These are phyloP conservation scores for Tryphoninae sp. DNA, from an alignment of 2,888 invertebrate species.

Conservation along the genomic window DNA sequence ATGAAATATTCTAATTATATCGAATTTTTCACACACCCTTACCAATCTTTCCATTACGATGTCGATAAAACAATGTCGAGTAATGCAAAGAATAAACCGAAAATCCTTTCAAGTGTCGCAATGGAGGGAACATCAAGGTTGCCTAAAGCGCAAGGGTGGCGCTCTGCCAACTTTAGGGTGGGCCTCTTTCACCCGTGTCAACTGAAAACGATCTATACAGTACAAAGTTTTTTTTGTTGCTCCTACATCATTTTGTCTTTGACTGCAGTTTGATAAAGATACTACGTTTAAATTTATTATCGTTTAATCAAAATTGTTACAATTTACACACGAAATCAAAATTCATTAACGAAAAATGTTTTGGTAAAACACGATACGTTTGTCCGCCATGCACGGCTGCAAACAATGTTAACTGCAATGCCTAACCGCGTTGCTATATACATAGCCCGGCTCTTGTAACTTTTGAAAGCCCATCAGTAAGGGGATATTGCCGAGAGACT, in stretches of 20 bases:
- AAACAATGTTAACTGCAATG: neutral
- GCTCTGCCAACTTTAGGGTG: conserved; percentile 24
- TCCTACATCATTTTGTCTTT: neutral
- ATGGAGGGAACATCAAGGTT: conserved; percentile 6
- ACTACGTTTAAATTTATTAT: too few relatives aligned
- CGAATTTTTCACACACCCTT: too few relatives aligned
- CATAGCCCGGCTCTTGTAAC: conserved; percentile 1
- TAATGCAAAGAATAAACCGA: neutral
- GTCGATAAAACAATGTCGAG: neutral
- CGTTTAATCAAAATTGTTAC: neutral
- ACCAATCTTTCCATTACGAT: neutral
- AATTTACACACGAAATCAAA: neutral
- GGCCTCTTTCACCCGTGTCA: conserved; percentile 4
- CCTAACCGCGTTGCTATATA: neutral
- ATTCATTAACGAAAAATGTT: neutral
- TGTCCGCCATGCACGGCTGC: neutral
- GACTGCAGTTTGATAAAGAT: neutral
- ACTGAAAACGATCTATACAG: neutral
- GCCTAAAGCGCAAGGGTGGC: conserved; percentile 15
- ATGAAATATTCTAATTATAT: too few relatives aligned
- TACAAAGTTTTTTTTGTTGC: neutral
- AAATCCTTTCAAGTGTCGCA: conserved; percentile 23
- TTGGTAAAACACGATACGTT: neutral
- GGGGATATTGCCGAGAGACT: conserved; percentile 24
- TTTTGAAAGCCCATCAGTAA: conserved; percentile 32